Percentiles rank a stretch among this genome's conserved stretches.
These are phyloP conservation scores for Antitype chi DNA, from an alignment of 2,888 invertebrate genomes.

Conservation along the genomic window DNA sequence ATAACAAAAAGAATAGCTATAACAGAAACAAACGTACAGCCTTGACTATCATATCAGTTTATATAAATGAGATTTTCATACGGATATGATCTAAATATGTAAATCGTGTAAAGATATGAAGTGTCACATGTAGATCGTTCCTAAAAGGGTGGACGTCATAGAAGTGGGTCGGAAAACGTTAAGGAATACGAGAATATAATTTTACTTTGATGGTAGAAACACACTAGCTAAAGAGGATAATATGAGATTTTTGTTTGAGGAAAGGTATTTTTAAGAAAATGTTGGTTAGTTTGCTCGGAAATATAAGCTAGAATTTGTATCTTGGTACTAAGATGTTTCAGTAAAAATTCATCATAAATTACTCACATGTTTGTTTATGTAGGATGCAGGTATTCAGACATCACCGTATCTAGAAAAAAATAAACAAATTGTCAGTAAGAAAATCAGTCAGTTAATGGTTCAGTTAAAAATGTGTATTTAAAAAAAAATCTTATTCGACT, in stretches of 20 bases:
- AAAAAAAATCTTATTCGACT: too few relatives aligned
- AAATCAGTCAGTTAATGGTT: too few relatives aligned
- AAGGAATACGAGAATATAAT: slow-evolving; percentile 16
- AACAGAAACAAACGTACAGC: too few relatives aligned
- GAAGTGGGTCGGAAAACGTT: slow-evolving; percentile 9
- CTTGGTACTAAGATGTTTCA: neutral
- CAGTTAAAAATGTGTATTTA: too few relatives aligned
- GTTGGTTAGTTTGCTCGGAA: neutral
- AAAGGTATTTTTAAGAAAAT: slow-evolving; percentile 12
- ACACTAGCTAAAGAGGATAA: neutral
- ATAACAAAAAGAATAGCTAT: neutral
- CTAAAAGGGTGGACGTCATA: neutral
- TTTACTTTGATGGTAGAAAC: slow-evolving; percentile 23
- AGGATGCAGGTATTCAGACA: neutral
- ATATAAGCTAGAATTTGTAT: neutral
- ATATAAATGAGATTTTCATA: slow-evolving; percentile 11
- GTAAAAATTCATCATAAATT: neutral
- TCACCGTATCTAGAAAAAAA: neutral
- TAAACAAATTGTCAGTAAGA: too few relatives aligned
- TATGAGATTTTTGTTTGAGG: slow-evolving; percentile 15
- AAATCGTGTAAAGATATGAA: slow-evolving; percentile 45
- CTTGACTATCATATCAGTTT: neutral
- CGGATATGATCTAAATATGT: slow-evolving; percentile 34
- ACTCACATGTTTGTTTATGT: neutral
- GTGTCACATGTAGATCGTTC: slow-evolving; percentile 15